Evolutionary conservation across 2,888 invertebrate species (phyloP).

Genomic region (Drosophila tanythrix): DNA sequence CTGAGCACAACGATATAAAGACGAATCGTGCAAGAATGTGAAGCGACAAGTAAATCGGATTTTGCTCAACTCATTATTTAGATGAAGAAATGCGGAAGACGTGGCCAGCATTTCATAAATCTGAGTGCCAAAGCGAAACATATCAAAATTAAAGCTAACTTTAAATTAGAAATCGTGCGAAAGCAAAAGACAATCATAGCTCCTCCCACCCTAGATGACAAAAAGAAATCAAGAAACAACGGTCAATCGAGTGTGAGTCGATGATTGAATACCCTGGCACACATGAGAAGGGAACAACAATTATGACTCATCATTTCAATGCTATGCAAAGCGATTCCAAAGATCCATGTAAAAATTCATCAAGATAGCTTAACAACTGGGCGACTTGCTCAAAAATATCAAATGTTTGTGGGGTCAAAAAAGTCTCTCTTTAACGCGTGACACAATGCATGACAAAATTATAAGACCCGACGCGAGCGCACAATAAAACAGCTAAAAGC

Average conservation of each 20-base stretch:
- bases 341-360: not conserved
- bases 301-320: not conserved
- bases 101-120: slow-evolving; percentile 40
- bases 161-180: slow-evolving; percentile 76
- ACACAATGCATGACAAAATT: slow-evolving; percentile 5
- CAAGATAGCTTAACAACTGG: not conserved
- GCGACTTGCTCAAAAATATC: not conserved
- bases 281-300: not conserved
- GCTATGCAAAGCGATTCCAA: not conserved
- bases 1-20: slow-evolving; percentile 15
- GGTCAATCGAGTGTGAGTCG: not conserved
- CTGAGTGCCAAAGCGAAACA: slow-evolving; percentile 22
- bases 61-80: slow-evolving; percentile 27
- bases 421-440: not conserved
- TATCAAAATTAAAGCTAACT: slow-evolving; percentile 32
- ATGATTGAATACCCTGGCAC: slow-evolving; percentile 11
- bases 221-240: slow-evolving; percentile 10
- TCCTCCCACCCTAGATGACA: slow-evolving; percentile 12
- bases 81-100: slow-evolving; percentile 62
- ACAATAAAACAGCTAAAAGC: not conserved
- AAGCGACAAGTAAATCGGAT: slow-evolving; percentile 37
- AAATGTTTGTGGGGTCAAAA: not conserved
- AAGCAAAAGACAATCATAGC: slow-evolving; percentile 53
- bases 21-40: slow-evolving; percentile 68
- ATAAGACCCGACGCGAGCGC: slow-evolving; percentile 1